Evolutionary conservation across 2,888 invertebrate species (phyloP).

Genomic region (Microctonus brassicae): DNA sequence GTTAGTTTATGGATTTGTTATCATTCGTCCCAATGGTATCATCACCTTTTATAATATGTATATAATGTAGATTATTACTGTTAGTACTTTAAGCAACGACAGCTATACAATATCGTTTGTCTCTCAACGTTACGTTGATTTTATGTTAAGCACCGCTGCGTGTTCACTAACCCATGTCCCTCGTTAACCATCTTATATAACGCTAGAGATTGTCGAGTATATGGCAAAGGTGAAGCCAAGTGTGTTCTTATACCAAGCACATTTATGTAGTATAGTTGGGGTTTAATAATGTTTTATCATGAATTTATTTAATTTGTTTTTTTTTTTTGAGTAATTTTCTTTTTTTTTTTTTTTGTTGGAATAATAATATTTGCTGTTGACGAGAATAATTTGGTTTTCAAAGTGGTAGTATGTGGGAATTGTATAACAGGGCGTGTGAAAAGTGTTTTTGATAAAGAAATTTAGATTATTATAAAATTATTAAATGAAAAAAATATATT

Average conservation of each 20-base stretch:
- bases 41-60: neutral
- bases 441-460: no score
- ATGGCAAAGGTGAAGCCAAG: conserved; percentile 7
- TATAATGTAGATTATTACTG: neutral
- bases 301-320: neutral
- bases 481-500: no score
- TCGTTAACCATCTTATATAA: conserved; percentile 48
- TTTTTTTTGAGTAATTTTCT: neutral
- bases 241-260: neutral
- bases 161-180: conserved; percentile 47
- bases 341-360: neutral
- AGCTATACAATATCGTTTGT: neutral
- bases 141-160: conserved; percentile 54
- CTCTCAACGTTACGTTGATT: conserved; percentile 43
- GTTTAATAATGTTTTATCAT: neutral
- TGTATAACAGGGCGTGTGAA: no score
- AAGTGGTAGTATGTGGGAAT: no score
- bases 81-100: neutral
- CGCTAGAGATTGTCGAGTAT: neutral
- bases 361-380: neutral
- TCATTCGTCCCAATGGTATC: neutral
- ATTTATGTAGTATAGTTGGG: neutral
- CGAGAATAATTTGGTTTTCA: neutral
- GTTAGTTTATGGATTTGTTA: neutral
- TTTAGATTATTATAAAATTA: no score